Conservation (phyloP, 2,113 vertebrate species). For the Perca schrenkii region DNA sequence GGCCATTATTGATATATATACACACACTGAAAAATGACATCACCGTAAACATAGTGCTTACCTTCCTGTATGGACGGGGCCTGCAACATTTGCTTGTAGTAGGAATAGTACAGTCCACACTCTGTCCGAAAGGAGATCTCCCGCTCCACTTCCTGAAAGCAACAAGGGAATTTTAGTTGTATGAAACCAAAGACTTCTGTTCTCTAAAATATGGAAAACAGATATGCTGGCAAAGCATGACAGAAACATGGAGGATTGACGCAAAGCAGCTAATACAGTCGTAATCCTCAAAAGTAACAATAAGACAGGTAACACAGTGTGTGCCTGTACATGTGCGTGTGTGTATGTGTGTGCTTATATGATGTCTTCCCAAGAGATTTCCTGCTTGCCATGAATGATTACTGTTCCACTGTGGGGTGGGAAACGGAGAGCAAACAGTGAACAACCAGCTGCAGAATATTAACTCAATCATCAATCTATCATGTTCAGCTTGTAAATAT, state of each 20-base stretch:
- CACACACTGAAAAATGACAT: not conserved
- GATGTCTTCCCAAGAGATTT: constrained; percentile 34
- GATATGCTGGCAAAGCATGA: constrained; percentile 64
- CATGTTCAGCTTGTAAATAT: constrained; percentile 13
- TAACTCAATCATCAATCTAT: constrained; percentile 27
- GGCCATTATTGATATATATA: not conserved
- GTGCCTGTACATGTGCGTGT: constrained; percentile 15
- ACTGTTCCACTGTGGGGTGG: constrained; percentile 34
- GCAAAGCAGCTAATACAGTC: constrained; percentile 43
- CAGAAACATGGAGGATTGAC: constrained; percentile 45
- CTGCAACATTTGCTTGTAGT: constrained; percentile 97
- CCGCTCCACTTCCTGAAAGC: constrained; percentile 93
- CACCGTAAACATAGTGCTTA: constrained; percentile 66
- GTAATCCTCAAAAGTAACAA: constrained; percentile 52
- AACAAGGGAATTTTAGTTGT: constrained; percentile 9
- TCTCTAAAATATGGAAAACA: constrained; percentile 58
- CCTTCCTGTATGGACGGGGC: constrained; percentile 93
- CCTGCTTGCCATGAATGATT: constrained; percentile 42
- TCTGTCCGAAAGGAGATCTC: constrained; percentile 99
- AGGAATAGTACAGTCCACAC: constrained; percentile 98
- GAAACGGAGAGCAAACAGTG: constrained; percentile 29
- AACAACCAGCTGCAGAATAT: constrained; percentile 51
- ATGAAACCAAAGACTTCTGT: constrained; percentile 15
- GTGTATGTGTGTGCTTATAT: not conserved
- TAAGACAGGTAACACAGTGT: constrained; percentile 41